These are phyloP conservation scores for Steinernema feltiae DNA, from an alignment of 1,140 invertebrate species.

Conservation along the genomic window DNA sequence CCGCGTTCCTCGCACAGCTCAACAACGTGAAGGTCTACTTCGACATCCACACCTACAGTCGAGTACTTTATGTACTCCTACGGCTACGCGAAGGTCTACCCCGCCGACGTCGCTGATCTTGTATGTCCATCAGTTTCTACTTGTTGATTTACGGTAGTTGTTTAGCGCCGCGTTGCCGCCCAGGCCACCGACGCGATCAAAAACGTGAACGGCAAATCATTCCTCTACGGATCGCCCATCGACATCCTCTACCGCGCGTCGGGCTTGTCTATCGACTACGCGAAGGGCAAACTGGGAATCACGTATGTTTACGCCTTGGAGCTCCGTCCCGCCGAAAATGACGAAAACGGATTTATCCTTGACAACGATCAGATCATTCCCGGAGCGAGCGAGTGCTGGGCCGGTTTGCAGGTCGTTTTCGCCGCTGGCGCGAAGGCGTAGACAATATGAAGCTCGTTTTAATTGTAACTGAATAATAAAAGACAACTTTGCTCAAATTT, in stretches of 20 bases:
- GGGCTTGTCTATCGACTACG: slow-evolving; percentile 31
- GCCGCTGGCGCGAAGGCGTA: too few species aligned
- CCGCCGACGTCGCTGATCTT: slow-evolving; percentile 24
- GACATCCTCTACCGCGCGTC: slow-evolving; percentile 32
- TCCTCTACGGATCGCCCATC: slow-evolving; percentile 15
- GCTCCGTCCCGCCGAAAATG: slow-evolving; percentile 25
- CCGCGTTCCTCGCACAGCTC: slow-evolving; percentile 1
- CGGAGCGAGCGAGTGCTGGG: too few species aligned
- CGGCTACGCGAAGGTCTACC: slow-evolving; percentile 26
- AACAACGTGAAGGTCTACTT: slow-evolving; percentile 20
- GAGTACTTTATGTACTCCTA: slow-evolving; percentile 30
- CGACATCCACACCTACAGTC: slow-evolving; percentile 32
- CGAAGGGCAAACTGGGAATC: slow-evolving; percentile 24
- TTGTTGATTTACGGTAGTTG: neutral
- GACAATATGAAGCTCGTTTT: too few species aligned
- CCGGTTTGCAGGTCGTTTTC: too few species aligned
- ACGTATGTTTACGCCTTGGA: slow-evolving; percentile 31
- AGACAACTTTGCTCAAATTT: too few species aligned
- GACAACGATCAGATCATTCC: too few species aligned
- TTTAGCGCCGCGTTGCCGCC: slow-evolving; percentile 6
- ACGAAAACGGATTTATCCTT: too few species aligned
- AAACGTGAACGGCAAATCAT: slow-evolving; percentile 12
- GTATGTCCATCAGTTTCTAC: slow-evolving; percentile 8
- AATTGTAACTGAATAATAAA: too few species aligned
- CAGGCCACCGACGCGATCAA: slow-evolving; percentile 23